A percentile compares a stretch with the other conserved stretches of the same genome.
phyloP scores from a whole-genome alignment of 1,140 invertebrate species.

The Zaprionus lachaisei region DNA sequence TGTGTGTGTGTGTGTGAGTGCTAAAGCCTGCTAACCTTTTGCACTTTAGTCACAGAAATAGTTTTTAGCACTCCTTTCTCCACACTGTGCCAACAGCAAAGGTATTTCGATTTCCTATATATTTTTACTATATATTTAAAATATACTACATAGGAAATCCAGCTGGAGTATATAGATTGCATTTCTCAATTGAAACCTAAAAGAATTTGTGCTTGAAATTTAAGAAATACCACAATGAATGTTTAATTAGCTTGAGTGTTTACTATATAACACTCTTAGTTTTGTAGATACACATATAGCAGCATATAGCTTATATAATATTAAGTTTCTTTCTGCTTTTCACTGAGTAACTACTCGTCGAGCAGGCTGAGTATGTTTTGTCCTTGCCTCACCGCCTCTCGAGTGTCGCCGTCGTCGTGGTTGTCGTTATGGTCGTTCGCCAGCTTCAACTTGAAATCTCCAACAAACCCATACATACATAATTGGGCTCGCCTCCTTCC shows the following conservation, averaged over 20 bases:
- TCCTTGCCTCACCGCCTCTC: slow-evolving; percentile 2
- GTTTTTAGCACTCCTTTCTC: slow-evolving; percentile 34
- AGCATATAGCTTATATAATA: background rate
- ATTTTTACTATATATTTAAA: too few relatives aligned
- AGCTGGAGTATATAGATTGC: background rate
- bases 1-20: slow-evolving; percentile 9
- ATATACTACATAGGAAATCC: too few relatives aligned
- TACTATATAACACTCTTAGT: too few relatives aligned
- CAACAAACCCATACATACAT: slow-evolving; percentile 36
- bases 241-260: too few relatives aligned
- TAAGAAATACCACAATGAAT: too few relatives aligned
- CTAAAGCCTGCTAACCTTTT: slow-evolving; percentile 26
- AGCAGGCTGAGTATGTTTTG: background rate
- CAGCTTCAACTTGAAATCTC: slow-evolving; percentile 31
- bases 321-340: background rate
- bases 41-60: slow-evolving; percentile 6
- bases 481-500: slow-evolving; percentile 45
- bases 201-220: too few relatives aligned
- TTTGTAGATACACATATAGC: background rate
- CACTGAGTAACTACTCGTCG: slow-evolving; percentile 16
- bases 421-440: slow-evolving; percentile 26
- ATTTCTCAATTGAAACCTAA: background rate
- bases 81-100: background rate
- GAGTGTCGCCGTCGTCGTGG: slow-evolving; percentile 38
- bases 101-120: background rate